These are phyloP conservation scores for Cactoblastis cactorum DNA, from an alignment of 2,888 invertebrate genomes.

Conservation along the genomic window DNA sequence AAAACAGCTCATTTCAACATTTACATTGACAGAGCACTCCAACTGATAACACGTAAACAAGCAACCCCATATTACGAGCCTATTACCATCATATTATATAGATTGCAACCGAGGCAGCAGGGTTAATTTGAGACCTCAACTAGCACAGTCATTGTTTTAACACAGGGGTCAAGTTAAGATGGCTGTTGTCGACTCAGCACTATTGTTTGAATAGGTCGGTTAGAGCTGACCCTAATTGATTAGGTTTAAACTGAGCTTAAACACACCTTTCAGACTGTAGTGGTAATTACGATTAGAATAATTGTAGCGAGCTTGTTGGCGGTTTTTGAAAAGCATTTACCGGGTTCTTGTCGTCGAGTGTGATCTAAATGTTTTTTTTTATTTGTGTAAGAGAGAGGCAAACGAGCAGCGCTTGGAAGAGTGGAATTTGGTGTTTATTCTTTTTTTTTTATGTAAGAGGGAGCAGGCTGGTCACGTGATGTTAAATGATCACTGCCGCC, in stretches of 20 bases:
- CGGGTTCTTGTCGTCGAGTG: conserved; percentile 1
- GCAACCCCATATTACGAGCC: conserved; percentile 9
- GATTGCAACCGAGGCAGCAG: conserved; percentile 21
- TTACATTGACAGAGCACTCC: conserved; percentile 9
- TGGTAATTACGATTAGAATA: conserved; percentile 8
- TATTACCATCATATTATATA: conserved; percentile 15
- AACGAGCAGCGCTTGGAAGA: too few species aligned
- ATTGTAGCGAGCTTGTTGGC: conserved; percentile 3
- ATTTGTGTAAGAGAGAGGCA: too few species aligned
- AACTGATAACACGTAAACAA: conserved; percentile 9
- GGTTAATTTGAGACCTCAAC: conserved; percentile 19
- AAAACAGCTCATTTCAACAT: conserved; percentile 7
- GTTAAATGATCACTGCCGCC: too few species aligned
- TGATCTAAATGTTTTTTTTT: not conserved
- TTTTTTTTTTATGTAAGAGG: too few species aligned
- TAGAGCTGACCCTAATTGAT: conserved; percentile 56
- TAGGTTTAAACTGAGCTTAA: conserved; percentile 34
- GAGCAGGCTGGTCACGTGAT: too few species aligned
- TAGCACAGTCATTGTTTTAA: conserved; percentile 15
- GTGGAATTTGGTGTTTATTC: too few species aligned
- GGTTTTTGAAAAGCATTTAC: conserved; percentile 6
- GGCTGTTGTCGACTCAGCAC: conserved; percentile 24
- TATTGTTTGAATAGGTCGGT: conserved; percentile 27
- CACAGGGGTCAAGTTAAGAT: conserved; percentile 18
- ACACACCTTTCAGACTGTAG: conserved; percentile 8